Evolutionary conservation across 2,113 vertebrate genomes (phyloP).

Genomic region (Hippocampus comes): DNA sequence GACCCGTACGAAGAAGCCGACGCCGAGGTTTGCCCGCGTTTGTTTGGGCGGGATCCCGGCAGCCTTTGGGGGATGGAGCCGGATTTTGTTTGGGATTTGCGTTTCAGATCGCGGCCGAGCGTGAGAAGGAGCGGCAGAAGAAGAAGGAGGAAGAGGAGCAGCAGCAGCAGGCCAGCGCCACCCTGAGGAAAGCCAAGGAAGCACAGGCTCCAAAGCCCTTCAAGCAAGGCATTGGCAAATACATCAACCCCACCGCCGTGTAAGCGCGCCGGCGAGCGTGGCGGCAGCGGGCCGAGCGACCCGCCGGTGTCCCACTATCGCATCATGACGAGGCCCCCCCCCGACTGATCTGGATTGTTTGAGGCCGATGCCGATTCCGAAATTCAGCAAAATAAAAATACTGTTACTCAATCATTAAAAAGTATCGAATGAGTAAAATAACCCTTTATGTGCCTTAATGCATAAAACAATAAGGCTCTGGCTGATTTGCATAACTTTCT

Average conservation of each 20-base stretch:
- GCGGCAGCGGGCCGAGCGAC: too few relatives aligned
- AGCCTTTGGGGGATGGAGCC: neutral
- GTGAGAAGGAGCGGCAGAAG: slow-evolving; percentile 77
- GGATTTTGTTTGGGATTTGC: neutral
- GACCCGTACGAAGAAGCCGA: slow-evolving; percentile 96
- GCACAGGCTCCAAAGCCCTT: slow-evolving; percentile 80
- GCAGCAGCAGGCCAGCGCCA: slow-evolving; percentile 58
- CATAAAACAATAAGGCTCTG: too few relatives aligned
- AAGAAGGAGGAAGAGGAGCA: slow-evolving; percentile 63
- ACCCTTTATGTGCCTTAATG: too few relatives aligned
- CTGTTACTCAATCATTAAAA: too few relatives aligned
- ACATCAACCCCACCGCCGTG: slow-evolving; percentile 83
- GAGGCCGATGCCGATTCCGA: too few relatives aligned
- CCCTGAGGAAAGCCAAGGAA: slow-evolving; percentile 66
- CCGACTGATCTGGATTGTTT: too few relatives aligned
- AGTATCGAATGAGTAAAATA: too few relatives aligned
- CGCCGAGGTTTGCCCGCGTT: slow-evolving; percentile 74
- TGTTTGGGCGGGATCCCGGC: neutral
- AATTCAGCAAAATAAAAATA: too few relatives aligned
- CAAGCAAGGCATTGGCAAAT: slow-evolving; percentile 89
- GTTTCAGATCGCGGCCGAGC: slow-evolving; percentile 84
- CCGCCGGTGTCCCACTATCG: too few relatives aligned
- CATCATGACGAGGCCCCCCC: too few relatives aligned
- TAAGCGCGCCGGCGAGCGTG: slow-evolving; percentile 61
- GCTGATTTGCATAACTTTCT: too few relatives aligned